A percentile compares a stretch with the other conserved stretches of the same genome.
Conservation (phyloP, 1,140 invertebrate species). For the Drosophila elegans region DNA sequence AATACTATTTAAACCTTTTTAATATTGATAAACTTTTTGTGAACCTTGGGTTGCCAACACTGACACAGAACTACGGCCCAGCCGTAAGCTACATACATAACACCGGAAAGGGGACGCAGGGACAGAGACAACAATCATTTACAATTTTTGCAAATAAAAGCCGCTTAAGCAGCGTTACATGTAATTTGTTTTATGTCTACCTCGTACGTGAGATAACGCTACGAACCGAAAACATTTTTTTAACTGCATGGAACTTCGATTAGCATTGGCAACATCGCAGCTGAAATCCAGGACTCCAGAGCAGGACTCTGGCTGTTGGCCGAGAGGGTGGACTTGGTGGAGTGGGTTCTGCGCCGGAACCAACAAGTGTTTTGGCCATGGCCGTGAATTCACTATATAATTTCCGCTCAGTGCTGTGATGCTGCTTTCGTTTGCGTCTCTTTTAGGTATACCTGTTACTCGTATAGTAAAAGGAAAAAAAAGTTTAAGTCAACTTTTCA, state of each 20-base stretch:
- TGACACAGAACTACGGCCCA: constrained; percentile 25
- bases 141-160: constrained; percentile 79
- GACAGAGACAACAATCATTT: constrained; percentile 70
- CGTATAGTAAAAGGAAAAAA: constrained; percentile 63
- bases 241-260: constrained; percentile 68
- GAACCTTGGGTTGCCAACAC: constrained; percentile 40
- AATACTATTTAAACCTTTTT: constrained; percentile 72
- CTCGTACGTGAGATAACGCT: constrained; percentile 80
- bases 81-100: constrained; percentile 71
- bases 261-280: constrained; percentile 75
- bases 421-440: constrained; percentile 14
- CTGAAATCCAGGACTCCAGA: constrained; percentile 2
- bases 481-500: too few relatives aligned
- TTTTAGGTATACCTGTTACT: constrained; percentile 25
- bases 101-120: constrained; percentile 71
- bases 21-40: constrained; percentile 79
- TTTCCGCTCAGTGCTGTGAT: constrained; percentile 53
- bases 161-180: constrained; percentile 71
- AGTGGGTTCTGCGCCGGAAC: constrained; percentile 29
- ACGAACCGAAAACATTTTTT: constrained; percentile 50
- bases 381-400: constrained; percentile 79
- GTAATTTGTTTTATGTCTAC: constrained; percentile 82
- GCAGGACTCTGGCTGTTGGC: not conserved
- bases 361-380: constrained; percentile 65
- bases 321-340: not conserved